Evolutionary conservation across 2,888 invertebrate species (phyloP), one percentile per base, ranked within the genome.

Genomic region (Beris morrisii): DNA sequence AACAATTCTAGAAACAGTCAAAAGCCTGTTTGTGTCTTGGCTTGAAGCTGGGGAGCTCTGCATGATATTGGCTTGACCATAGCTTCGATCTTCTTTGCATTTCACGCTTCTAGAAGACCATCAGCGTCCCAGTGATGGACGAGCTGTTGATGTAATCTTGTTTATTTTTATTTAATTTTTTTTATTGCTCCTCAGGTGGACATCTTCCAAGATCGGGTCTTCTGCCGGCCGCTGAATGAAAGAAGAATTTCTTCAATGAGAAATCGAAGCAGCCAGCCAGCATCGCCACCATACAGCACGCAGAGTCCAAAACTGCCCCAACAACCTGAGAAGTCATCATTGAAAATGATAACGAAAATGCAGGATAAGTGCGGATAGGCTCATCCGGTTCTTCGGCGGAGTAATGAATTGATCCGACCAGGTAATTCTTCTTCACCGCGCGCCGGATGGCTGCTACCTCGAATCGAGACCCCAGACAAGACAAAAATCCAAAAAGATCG

Each of bases 91-190:
- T 22, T 57, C 44, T 57, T 45, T 57, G 15, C 57, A 45, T n/a
- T n/a, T n/a, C n/a, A n/a, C n/a, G n/a, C 28, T 28, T 43, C 44
- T 57, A 15, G 2, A 57, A 22, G 13, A 57, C 45, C 57, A 57
- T 57, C 45, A 56, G 57, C 45, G 44, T 5, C 7, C 44, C 57
- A 45, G 44, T 57, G 57, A 57, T 57, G n/a, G 57, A 57, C 44
- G 45, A 57, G 57, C 57, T 57, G 57, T 57, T 57, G 57, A 57
- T 57, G 28, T 57, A 45, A 45, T 57, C 45, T 15, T 56, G 15
- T 15, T 56, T 56, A 13, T 56, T 13, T 38, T 38, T 38, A 13
- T 52, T 28, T 1, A 12, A n/a, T 48, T 48, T 48, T 13, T 11
- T 48, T 48, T 48, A 3, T 22, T 22, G 22, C 22, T 22, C 12